Evolutionary conservation across 2,888 invertebrate species (phyloP).

Genomic region (Cenopis cana): DNA sequence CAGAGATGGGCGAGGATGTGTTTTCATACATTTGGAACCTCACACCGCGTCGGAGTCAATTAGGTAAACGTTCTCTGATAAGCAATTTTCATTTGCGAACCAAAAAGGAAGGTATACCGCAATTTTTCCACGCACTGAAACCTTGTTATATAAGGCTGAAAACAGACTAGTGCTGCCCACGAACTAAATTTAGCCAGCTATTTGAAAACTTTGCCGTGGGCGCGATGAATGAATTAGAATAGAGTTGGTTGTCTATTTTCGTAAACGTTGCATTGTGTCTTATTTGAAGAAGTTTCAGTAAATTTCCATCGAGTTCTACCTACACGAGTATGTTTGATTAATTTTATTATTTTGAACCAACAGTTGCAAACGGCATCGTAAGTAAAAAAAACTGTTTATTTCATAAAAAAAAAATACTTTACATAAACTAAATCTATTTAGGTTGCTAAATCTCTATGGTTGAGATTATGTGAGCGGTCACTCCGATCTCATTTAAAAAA

Average conservation of each 20-base stretch:
- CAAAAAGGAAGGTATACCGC: background rate
- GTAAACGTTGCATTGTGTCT: slow-evolving; percentile 8
- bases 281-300: slow-evolving; percentile 6
- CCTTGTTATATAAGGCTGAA: slow-evolving; percentile 8
- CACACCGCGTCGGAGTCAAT: no score
- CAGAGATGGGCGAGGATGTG: no score
- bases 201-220: slow-evolving; percentile 62
- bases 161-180: slow-evolving; percentile 47
- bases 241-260: slow-evolving; percentile 61
- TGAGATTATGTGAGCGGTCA: no score
- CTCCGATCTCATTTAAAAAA: no score
- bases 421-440: no score
- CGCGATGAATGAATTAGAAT: slow-evolving; percentile 54
- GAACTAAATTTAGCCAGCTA: slow-evolving; percentile 66
- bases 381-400: no score
- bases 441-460: no score
- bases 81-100: no score
- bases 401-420: no score
- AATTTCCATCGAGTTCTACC: background rate
- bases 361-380: no score
- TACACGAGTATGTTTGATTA: background rate
- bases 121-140: slow-evolving; percentile 1
- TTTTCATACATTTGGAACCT: no score
- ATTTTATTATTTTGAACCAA: background rate
- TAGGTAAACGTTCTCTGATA: no score